Evolutionary conservation across 2,888 invertebrate genomes (phyloP), one percentile per base, ranked within the genome.

Genomic region (Xylota segnis): DNA sequence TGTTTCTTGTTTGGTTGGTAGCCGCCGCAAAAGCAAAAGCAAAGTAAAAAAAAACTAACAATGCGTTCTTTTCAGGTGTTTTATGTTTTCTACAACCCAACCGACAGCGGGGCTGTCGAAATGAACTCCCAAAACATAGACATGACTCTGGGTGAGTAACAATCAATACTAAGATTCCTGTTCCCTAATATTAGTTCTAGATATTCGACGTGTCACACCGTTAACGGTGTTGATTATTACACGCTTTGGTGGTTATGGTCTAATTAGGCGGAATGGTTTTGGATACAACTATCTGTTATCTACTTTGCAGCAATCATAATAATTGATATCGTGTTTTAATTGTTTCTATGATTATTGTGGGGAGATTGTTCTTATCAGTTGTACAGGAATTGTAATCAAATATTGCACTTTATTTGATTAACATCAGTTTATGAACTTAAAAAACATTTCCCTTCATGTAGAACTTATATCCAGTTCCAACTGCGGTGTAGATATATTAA

Each of bases 91-190:
- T 95, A 95, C 92, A 96, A 95, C 91, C 96, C 96, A 88, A 95
- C 95, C 88, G 95, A 96, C 93, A 96, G 96, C 92, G 97, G 96
- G 79, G 97, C 97, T 87, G 95, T 97, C 72, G 94, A 96, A 91
- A 94, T 98, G 90, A 96, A 95, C 87, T 94, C 95, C 92, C 94
- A 95, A 91, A 97, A 96, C 93, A 94, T 97, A 93, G 97, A 97
- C 93, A 95, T 95, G 94, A 95, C 95, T 88, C 93, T 97, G 94
- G 96, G 97, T 97, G 93, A 94, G 94, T 90, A 14, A 72, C 27
- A 40, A 40, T 72, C 43, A 63, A 74, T 78, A 50, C n/a, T 58
- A 1, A 5, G 29, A 4, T 45, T 58, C 29, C 10, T 27, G 40
- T 54, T 16, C 7, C 16, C 37, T n/a, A 45, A 34, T 9, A 18